phyloP scores from a whole-genome alignment of 2,888 invertebrate genomes.

The Caenorhabditis virilis region DNA sequence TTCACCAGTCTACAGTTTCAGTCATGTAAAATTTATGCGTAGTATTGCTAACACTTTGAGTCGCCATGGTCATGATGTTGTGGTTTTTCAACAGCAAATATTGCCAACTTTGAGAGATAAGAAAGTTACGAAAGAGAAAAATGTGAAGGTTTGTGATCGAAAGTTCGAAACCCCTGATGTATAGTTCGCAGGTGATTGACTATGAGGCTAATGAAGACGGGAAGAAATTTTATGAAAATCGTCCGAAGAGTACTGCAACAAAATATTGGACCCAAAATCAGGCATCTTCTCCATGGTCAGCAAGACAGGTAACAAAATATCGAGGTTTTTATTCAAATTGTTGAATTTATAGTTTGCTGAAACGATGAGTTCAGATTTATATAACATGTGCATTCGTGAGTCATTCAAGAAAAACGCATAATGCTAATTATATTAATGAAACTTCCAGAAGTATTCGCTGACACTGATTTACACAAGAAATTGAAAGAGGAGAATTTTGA shows the following conservation, averaged over 20 bases:
- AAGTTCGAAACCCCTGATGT: no score
- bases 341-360: no score
- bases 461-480: constrained; percentile 6
- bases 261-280: constrained; percentile 27
- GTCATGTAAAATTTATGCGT: constrained; percentile 30
- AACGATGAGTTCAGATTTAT: constrained; percentile 25
- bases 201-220: constrained; percentile 13
- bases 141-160: no score
- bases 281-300: constrained; percentile 9
- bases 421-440: neutral
- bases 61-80: constrained; percentile 15
- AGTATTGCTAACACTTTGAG: constrained; percentile 20
- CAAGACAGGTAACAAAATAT: no score
- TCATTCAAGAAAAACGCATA: neutral
- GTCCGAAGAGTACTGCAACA: constrained; percentile 14
- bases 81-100: constrained; percentile 21
- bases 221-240: constrained; percentile 10
- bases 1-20: constrained; percentile 23
- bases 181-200: no score
- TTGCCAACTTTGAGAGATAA: constrained; percentile 9
- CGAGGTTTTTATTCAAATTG: no score
- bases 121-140: constrained; percentile 7
- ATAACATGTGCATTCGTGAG: constrained; percentile 26
- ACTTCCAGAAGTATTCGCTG: constrained; percentile 19
- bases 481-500: constrained; percentile 9